Percentiles rank a stretch among this genome's conserved stretches.
Evolutionary conservation across 1,140 invertebrate genomes (phyloP).

Genomic region (Caenorhabditis inopinata): DNA sequence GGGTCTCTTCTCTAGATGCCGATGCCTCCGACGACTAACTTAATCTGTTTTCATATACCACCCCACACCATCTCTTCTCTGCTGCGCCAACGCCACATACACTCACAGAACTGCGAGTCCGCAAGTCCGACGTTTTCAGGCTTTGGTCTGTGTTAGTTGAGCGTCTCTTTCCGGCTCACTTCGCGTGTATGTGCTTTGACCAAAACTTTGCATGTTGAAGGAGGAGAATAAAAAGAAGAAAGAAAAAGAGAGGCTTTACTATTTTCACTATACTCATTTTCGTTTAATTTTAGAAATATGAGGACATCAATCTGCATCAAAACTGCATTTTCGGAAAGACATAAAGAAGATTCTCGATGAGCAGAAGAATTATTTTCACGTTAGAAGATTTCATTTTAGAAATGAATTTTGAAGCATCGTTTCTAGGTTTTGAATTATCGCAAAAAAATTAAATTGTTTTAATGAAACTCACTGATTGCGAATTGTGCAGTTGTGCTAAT

Average conservation of each 20-base stretch:
- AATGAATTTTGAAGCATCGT: no score
- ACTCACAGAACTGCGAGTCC: not conserved
- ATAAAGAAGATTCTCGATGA: no score
- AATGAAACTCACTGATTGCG: slow-evolving; percentile 4
- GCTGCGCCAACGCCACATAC: not conserved
- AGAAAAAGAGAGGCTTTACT: not conserved
- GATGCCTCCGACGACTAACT: slow-evolving; percentile 21
- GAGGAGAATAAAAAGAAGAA: not conserved
- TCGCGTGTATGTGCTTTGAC: slow-evolving; percentile 20
- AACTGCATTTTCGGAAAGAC: no score
- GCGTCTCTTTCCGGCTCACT: slow-evolving; percentile 28
- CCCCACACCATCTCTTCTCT: slow-evolving; percentile 7
- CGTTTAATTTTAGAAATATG: not conserved
- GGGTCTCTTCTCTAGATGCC: not conserved
- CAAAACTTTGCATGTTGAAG: slow-evolving; percentile 10
- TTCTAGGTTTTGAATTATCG: no score
- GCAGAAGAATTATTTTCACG: no score
- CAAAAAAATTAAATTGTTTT: no score
- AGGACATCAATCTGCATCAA: no score
- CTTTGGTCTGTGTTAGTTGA: not conserved
- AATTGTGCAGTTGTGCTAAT: not conserved
- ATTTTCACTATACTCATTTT: not conserved
- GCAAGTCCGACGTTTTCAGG: slow-evolving; percentile 15
- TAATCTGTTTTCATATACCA: slow-evolving; percentile 31
- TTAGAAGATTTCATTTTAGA: no score